phyloP scores from a whole-genome alignment of 92 coral and sea anemone genomes.

The Zoanthus sansibaricus region DNA sequence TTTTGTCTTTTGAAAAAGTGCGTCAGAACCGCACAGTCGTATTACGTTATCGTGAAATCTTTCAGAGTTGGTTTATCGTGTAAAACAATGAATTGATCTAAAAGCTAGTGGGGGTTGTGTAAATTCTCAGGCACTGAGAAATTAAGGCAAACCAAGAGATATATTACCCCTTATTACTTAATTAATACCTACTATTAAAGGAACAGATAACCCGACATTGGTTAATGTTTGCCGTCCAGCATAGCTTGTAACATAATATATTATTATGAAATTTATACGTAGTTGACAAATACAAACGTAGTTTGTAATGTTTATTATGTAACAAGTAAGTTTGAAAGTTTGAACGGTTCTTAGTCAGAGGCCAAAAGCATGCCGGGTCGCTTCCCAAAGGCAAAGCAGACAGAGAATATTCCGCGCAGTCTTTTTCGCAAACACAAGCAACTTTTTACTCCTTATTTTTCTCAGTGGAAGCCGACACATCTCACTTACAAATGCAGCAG shows the following conservation, averaged over 20 bases:
- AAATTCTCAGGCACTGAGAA: too few species aligned
- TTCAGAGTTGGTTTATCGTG: too few species aligned
- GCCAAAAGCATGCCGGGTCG: not conserved
- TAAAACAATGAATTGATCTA: too few species aligned
- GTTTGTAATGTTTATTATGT: not conserved
- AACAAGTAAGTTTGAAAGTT: not conserved
- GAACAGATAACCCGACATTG: too few species aligned
- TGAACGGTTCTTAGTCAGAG: not conserved
- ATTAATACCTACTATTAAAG: too few species aligned
- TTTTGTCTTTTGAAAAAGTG: too few species aligned
- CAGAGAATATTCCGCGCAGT: too few species aligned
- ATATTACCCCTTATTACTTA: too few species aligned
- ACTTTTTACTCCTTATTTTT: not conserved
- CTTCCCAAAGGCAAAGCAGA: not conserved
- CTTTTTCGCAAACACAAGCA: not conserved
- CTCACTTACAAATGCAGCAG: conserved; percentile 5
- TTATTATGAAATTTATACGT: not conserved
- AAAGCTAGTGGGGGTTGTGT: too few species aligned
- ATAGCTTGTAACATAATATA: not conserved
- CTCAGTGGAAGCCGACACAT: not conserved
- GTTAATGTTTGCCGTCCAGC: not conserved
- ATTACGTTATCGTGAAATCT: too few species aligned
- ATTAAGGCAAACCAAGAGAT: too few species aligned
- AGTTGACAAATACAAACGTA: not conserved
- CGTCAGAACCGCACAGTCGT: too few species aligned